phyloP scores from a whole-genome alignment of 2,113 vertebrate genomes.

The Baryphthengus martii region DNA sequence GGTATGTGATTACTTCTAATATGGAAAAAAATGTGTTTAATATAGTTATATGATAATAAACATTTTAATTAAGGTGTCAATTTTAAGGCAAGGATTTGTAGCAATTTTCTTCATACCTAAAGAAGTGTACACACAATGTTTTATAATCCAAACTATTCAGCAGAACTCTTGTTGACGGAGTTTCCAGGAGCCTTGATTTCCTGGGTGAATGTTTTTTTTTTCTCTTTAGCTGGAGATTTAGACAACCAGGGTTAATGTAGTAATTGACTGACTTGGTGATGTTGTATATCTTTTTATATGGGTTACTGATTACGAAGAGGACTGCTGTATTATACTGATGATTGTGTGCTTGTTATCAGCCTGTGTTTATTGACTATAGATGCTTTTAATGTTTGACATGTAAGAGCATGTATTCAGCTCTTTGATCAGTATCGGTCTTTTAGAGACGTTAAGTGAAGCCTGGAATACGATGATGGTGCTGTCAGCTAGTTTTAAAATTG shows the following conservation, averaged over 20 bases:
- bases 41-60: neutral
- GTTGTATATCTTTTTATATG: neutral
- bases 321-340: neutral
- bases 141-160: neutral
- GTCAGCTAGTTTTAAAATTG: neutral
- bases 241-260: neutral
- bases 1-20: neutral
- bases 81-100: neutral
- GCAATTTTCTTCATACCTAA: neutral
- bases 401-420: neutral
- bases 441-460: neutral
- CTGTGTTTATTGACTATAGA: neutral
- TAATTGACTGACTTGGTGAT: neutral
- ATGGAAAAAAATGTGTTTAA: neutral
- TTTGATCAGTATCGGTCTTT: neutral
- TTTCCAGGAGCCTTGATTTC: neutral
- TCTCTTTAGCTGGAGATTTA: neutral
- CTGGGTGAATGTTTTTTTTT: neutral
- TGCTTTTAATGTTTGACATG: neutral
- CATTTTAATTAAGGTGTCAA: neutral
- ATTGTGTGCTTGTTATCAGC: neutral
- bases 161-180: neutral
- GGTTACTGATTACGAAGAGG: neutral
- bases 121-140: accelerated
- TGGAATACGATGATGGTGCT: neutral